phyloP scores from a whole-genome alignment of 2,888 invertebrate genomes.

The Branchellion lobata region DNA sequence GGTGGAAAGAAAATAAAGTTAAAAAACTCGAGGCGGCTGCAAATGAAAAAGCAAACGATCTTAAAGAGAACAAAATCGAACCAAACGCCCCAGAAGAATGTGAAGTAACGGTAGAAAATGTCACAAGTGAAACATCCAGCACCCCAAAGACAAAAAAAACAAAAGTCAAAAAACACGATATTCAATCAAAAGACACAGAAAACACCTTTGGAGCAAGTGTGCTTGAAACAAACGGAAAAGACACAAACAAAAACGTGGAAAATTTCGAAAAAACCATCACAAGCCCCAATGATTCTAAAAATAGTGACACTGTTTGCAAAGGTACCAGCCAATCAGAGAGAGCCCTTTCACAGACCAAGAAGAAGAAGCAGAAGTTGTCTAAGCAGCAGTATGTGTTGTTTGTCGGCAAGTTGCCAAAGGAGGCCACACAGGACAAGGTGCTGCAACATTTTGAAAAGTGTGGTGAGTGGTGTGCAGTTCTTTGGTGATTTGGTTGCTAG shows the following conservation, averaged over 20 bases:
- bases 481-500: too few relatives aligned
- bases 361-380: slow-evolving; percentile 19
- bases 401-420: slow-evolving; percentile 57
- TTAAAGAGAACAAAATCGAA: not conserved
- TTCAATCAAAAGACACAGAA: too few relatives aligned
- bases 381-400: slow-evolving; percentile 54
- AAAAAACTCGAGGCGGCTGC: not conserved
- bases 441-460: slow-evolving; percentile 57
- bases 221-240: too few relatives aligned
- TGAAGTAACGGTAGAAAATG: not conserved
- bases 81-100: not conserved
- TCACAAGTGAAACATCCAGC: not conserved
- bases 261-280: not conserved
- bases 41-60: not conserved
- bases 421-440: slow-evolving; percentile 56
- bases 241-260: too few relatives aligned
- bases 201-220: too few relatives aligned
- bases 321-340: not conserved
- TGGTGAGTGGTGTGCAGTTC: slow-evolving; percentile 54
- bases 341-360: not conserved
- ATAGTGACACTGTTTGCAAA: not conserved
- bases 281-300: not conserved
- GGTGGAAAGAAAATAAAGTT: slow-evolving; percentile 33
- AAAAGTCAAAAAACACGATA: not conserved
- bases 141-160: not conserved